Evolutionary conservation across 2,888 invertebrate genomes (phyloP), one percentile per base, ranked within the genome.

Genomic region (Agrotis clavis): DNA sequence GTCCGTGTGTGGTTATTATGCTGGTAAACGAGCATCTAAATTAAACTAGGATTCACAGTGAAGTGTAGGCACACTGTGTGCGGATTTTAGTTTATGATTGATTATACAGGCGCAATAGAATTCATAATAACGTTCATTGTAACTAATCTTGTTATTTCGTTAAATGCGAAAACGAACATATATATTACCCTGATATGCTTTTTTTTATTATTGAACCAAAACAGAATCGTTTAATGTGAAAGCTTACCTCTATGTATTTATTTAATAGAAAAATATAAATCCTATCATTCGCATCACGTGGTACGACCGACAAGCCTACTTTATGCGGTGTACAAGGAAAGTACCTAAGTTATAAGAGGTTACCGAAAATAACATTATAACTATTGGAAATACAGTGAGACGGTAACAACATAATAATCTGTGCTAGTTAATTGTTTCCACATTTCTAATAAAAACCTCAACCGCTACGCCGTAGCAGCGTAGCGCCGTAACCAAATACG

Each of bases 1-100:
- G 77, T 82, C 71, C 72, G 56, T 67, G 77, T 72, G 67, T 73
- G 71, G 74, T 81, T 82, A 79, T 79, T 77, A 69, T 73, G 74
- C 75, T 67, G 61, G 75, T 70, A 78, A 77, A 74, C 80, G 70
- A 77, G 74, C 75, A 71, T 79, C 83, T 87, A 81, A 83, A 86
- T 87, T 84, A 83, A 81, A 81, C 79, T 75, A 83, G 76, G 71
- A 77, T 80, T 74, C 57, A 62, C 67, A 60, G 67, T 74, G 62
- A 74, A 67, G 59, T 60, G 45, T 41, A 57, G 56, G 56, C 19
- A 61, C 61, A 71, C 74, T 79, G 65, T 77, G 66, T 67, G 67
- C 59, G 70, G 74, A 74, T 79, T 84, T 80, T 72, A 74, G 67
- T 69, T 73, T 70, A 71, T 84, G 67, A 77, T 84, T 79, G 56